Conservation (phyloP, 2,888 invertebrate species). For the Diaprepes abbreviatus region DNA sequence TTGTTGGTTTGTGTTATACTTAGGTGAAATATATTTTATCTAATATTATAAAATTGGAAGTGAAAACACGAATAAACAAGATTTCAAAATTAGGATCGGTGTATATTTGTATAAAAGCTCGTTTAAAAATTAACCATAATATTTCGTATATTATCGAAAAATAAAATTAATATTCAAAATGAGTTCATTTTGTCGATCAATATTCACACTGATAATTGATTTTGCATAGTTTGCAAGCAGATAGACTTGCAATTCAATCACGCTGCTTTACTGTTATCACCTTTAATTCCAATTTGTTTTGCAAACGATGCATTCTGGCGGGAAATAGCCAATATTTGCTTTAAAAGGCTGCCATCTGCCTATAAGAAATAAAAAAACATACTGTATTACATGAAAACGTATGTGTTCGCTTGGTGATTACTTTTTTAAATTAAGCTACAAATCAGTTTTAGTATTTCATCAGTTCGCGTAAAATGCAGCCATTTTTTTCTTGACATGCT, state of each 20-base stretch:
- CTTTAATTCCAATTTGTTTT: conserved; percentile 53
- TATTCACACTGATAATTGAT: conserved; percentile 27
- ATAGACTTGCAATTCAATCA: conserved; percentile 38
- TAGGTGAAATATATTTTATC: too few relatives aligned
- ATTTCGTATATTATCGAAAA: too few relatives aligned
- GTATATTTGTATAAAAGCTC: too few relatives aligned
- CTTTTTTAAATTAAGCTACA: neutral
- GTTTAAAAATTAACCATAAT: too few relatives aligned
- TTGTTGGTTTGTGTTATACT: too few relatives aligned
- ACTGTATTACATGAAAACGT: conserved; percentile 1
- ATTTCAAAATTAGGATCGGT: too few relatives aligned
- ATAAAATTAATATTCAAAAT: neutral
- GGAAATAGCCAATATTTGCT: conserved; percentile 53
- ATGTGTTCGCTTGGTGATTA: neutral
- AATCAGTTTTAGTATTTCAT: too few relatives aligned
- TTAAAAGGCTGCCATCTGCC: conserved; percentile 25
- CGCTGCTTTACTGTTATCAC: conserved; percentile 42
- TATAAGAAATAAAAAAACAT: conserved; percentile 10
- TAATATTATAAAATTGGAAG: too few relatives aligned
- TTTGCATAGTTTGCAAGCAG: conserved; percentile 35
- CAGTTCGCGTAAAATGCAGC: too few relatives aligned
- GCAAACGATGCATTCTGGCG: conserved; percentile 51
- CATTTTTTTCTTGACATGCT: too few relatives aligned
- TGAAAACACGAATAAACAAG: too few relatives aligned
- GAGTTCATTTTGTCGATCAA: neutral